These are phyloP conservation scores for Ischnura elegans DNA, from an alignment of 2,888 invertebrate species.

Conservation along the genomic window DNA sequence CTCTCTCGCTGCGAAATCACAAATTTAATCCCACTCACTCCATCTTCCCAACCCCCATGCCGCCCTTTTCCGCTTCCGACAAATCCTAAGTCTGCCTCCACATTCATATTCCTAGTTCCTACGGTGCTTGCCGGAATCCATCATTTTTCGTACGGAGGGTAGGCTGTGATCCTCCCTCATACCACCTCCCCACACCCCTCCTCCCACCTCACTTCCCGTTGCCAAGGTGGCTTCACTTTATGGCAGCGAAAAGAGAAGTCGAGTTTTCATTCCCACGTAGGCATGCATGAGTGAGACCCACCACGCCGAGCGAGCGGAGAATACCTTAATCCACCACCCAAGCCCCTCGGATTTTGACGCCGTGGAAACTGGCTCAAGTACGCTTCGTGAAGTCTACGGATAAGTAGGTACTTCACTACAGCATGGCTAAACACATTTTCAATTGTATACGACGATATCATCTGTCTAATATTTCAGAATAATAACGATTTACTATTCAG, in stretches of 20 bases:
- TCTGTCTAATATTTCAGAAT: too few species aligned
- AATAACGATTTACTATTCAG: not conserved
- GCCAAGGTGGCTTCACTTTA: constrained; percentile 7
- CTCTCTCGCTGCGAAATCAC: constrained; percentile 4
- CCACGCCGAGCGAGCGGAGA: not conserved
- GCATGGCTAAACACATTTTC: too few species aligned
- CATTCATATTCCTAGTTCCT: constrained; percentile 48
- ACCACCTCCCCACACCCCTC: not conserved
- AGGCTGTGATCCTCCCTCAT: not conserved
- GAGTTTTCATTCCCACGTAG: not conserved
- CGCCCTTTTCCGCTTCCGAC: not conserved
- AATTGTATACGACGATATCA: too few species aligned
- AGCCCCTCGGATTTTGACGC: not conserved
- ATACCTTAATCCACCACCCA: not conserved
- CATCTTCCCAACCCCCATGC: not conserved
- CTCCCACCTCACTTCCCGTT: not conserved
- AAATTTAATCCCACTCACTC: constrained; percentile 38
- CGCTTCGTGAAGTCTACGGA: not conserved
- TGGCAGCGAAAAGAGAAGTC: not conserved
- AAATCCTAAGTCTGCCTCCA: constrained; percentile 10
- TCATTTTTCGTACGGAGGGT: not conserved
- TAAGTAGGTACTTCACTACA: too few species aligned
- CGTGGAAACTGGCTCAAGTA: not conserved
- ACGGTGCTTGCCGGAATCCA: not conserved
- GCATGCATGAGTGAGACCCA: not conserved